Evolutionary conservation across 2,888 invertebrate species (phyloP).

Genomic region (Elmis aenea): DNA sequence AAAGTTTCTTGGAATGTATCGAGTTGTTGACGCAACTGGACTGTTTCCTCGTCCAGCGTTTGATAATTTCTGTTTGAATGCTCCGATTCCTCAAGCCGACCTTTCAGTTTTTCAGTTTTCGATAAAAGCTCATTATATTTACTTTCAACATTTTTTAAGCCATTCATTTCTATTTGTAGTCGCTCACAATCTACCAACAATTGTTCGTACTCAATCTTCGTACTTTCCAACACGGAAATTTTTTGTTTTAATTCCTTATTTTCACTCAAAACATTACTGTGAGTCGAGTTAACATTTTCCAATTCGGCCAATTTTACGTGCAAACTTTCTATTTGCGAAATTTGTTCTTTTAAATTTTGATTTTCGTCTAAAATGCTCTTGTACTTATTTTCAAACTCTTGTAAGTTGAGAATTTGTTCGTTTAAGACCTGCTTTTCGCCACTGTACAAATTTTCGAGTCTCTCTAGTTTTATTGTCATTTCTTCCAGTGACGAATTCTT

Average conservation of each 20-base stretch:
- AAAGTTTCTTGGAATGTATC: background rate
- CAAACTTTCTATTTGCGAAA: constrained; percentile 12
- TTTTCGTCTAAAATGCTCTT: constrained; percentile 22
- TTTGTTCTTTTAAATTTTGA: constrained; percentile 23
- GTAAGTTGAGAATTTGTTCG: too few species aligned
- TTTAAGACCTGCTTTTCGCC: too few species aligned
- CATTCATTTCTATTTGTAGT: too few species aligned
- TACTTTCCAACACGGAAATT: constrained; percentile 8
- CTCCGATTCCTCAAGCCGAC: too few species aligned
- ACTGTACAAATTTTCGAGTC: too few species aligned
- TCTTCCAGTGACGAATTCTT: background rate
- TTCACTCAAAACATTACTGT: constrained; percentile 19
- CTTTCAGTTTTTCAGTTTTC: too few species aligned
- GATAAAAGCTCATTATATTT: too few species aligned
- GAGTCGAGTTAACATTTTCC: constrained; percentile 25
- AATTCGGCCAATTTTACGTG: constrained; percentile 7
- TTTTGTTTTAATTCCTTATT: constrained; percentile 11
- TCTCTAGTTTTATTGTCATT: too few species aligned
- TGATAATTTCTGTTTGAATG: too few species aligned
- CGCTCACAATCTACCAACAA: too few species aligned
- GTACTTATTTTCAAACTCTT: too few species aligned
- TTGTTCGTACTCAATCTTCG: background rate
- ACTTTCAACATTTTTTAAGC: too few species aligned
- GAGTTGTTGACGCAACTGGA: background rate
- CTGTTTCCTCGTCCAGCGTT: constrained; percentile 10